Conservation (phyloP, 2,888 invertebrate species). For the Drosophila multiciliata region DNA sequence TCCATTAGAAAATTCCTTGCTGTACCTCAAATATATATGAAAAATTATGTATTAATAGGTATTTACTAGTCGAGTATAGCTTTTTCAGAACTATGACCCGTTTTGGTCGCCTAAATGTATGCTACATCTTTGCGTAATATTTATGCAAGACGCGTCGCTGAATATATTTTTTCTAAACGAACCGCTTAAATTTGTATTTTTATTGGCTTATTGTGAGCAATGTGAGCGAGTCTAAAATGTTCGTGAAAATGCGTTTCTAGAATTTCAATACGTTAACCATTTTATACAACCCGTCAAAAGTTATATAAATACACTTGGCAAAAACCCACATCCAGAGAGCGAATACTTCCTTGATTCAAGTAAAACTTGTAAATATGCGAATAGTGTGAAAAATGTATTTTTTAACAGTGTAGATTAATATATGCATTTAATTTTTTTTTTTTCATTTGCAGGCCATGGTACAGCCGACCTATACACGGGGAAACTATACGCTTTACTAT, state of each 20-base stretch:
- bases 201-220: conserved; percentile 71
- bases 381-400: neutral
- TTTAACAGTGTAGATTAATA: neutral
- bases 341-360: neutral
- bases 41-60: conserved; percentile 1
- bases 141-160: conserved; percentile 71
- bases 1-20: no score
- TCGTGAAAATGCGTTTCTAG: conserved; percentile 38
- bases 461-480: conserved; percentile 83
- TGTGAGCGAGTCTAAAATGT: conserved; percentile 55
- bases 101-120: conserved; percentile 47
- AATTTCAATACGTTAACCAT: conserved; percentile 60
- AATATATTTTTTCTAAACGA: conserved; percentile 68
- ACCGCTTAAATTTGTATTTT: conserved; percentile 78
- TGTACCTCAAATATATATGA: neutral
- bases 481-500: conserved; percentile 85
- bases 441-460: conserved; percentile 74
- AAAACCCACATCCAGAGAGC: neutral
- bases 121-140: conserved; percentile 63
- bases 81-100: neutral
- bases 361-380: neutral
- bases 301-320: conserved; percentile 20
- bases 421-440: conserved; percentile 2
- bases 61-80: conserved; percentile 11
- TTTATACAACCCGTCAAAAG: conserved; percentile 38